phyloP scores from a whole-genome alignment of 2,113 vertebrate genomes.

The Campylomormyrus tamandua region DNA sequence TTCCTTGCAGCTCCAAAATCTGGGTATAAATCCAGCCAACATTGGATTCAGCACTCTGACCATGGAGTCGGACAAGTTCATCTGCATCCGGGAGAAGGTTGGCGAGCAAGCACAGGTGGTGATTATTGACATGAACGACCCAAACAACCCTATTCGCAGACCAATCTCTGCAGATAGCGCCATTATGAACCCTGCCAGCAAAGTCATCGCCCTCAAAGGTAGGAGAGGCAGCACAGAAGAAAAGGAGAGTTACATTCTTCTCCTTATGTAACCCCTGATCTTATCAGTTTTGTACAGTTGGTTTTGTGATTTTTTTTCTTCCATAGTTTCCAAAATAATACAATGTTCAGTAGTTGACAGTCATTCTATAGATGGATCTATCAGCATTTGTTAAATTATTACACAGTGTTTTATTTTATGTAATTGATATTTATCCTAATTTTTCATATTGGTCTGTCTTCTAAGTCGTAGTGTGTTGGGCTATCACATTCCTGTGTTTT shows the following conservation, averaged over 20 bases:
- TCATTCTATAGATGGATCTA: not conserved
- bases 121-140: slow-evolving; percentile 97
- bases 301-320: not conserved
- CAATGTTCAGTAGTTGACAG: not conserved
- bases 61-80: slow-evolving; percentile 99
- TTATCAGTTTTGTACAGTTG: not conserved
- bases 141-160: slow-evolving; percentile 92
- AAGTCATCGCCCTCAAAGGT: slow-evolving; percentile 99
- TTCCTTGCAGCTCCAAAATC: slow-evolving; percentile 84
- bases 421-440: not conserved
- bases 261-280: not conserved
- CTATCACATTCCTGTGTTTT: slow-evolving; percentile 22
- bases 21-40: slow-evolving; percentile 97
- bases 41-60: slow-evolving; percentile 98
- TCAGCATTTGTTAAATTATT: not conserved
- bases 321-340: not conserved
- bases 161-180: slow-evolving; percentile 98
- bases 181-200: slow-evolving; percentile 99
- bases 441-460: slow-evolving; percentile 20
- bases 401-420: not conserved
- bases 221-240: slow-evolving; percentile 39
- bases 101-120: slow-evolving; percentile 97
- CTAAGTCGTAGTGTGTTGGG: slow-evolving; percentile 35
- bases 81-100: slow-evolving; percentile 96
- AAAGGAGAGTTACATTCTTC: not conserved